These are phyloP conservation scores for Odontamblyopus lacepedii DNA, from an alignment of 2,797 vertebrate genomes.

Conservation along the genomic window DNA sequence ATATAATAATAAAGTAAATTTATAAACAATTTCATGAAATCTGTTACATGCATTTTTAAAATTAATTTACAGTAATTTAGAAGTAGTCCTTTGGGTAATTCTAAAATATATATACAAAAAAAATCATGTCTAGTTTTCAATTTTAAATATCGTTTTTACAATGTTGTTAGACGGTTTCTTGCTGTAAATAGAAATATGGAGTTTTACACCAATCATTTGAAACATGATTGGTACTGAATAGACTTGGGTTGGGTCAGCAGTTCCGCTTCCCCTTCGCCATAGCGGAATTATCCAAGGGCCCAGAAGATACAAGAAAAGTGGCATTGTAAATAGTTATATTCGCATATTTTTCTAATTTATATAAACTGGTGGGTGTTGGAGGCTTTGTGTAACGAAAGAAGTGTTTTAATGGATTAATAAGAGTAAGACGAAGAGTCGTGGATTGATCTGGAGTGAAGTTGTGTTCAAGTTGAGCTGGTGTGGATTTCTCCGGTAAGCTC, in stretches of 20 bases:
- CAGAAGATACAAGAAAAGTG: constrained; percentile 61
- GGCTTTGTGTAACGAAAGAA: constrained; percentile 8
- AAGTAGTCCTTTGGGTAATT: too few species aligned
- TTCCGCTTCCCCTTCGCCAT: constrained; percentile 80
- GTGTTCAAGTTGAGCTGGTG: constrained; percentile 52
- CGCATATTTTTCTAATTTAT: constrained; percentile 26
- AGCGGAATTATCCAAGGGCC: constrained; percentile 66
- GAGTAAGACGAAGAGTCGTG: constrained; percentile 26
- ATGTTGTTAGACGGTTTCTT: neutral
- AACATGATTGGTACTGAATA: constrained; percentile 31
- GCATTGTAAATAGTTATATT: constrained; percentile 61
- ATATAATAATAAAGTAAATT: neutral
- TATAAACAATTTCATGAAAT: too few species aligned
- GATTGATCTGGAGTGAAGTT: constrained; percentile 48
- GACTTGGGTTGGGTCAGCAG: constrained; percentile 70
- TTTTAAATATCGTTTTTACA: neutral
- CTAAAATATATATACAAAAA: too few species aligned
- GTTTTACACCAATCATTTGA: constrained; percentile 40
- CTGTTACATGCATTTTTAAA: too few species aligned
- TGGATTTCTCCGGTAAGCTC: constrained; percentile 65
- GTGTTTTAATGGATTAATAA: constrained; percentile 34
- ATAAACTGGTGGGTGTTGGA: neutral
- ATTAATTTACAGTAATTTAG: too few species aligned
- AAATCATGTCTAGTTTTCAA: neutral
- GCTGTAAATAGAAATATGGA: neutral